Evolutionary conservation across 2,113 vertebrate species (phyloP).

Genomic region (Poecilia latipinna): DNA sequence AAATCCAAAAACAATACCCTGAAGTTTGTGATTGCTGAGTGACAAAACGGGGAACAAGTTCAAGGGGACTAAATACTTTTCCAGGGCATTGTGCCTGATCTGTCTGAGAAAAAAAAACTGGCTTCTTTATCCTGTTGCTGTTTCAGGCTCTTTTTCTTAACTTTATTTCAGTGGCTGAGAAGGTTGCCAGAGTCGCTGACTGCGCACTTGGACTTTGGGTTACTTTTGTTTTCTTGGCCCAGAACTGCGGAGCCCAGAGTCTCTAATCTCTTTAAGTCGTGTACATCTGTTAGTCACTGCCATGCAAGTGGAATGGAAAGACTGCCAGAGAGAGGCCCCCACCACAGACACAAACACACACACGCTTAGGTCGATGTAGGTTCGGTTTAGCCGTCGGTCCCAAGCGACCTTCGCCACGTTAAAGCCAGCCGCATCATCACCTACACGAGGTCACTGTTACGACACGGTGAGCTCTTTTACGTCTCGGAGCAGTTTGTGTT

Average conservation of each 20-base stretch:
- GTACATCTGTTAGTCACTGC: conserved; percentile 61
- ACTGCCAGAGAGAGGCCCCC: conserved; percentile 32
- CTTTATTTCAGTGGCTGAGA: conserved; percentile 47
- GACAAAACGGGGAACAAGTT: not conserved
- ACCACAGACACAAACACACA: conserved; percentile 12
- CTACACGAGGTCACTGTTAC: conserved; percentile 28
- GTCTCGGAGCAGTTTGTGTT: conserved; percentile 46
- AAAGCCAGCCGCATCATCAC: conserved; percentile 8
- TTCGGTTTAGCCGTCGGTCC: conserved; percentile 26
- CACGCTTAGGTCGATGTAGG: conserved; percentile 11
- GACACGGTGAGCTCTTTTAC: conserved; percentile 30
- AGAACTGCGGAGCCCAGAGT: conserved; percentile 40
- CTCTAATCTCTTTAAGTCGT: conserved; percentile 40
- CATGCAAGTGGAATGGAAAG: conserved; percentile 63
- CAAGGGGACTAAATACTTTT: not conserved
- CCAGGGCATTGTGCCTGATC: conserved; percentile 21
- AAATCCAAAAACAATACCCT: not conserved
- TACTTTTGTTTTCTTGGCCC: conserved; percentile 1
- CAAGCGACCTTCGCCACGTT: conserved; percentile 5
- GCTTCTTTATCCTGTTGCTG: conserved; percentile 43
- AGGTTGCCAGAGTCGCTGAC: conserved; percentile 23
- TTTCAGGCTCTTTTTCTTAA: conserved; percentile 29
- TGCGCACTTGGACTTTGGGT: not conserved
- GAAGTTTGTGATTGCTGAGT: not conserved
- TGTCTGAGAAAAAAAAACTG: conserved; percentile 4